Percentiles rank a stretch among this genome's conserved stretches.
phyloP scores from a whole-genome alignment of 2,113 vertebrate genomes.

The Chloropsis hardwickii region DNA sequence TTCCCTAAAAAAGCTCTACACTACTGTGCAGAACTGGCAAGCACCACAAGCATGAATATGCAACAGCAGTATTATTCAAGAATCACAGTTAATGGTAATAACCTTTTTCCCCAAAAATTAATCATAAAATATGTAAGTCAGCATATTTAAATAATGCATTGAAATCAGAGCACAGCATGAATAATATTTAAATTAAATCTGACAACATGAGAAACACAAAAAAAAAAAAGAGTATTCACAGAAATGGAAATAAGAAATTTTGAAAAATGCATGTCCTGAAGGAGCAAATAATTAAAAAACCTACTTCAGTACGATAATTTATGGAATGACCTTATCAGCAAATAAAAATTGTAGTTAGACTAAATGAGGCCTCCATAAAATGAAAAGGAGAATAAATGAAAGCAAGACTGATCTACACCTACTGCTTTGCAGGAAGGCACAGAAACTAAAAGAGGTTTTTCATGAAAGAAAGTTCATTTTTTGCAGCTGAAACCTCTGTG shows the following conservation, averaged over 20 bases:
- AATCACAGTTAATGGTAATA: slow-evolving; percentile 32
- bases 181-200: slow-evolving; percentile 52
- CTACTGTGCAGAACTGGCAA: not conserved
- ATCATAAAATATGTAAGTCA: slow-evolving; percentile 52
- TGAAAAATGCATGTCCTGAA: slow-evolving; percentile 36
- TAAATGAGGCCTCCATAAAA: slow-evolving; percentile 25
- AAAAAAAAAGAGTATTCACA: not conserved
- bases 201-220: not conserved
- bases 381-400: not conserved
- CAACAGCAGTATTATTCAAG: slow-evolving; percentile 9
- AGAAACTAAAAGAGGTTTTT: not conserved
- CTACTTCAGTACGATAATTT: not conserved
- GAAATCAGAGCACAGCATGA: slow-evolving; percentile 42
- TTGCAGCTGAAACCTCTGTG: not conserved
- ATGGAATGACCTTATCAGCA: slow-evolving; percentile 21
- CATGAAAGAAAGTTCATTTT: not conserved
- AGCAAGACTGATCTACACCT: not conserved
- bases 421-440: not conserved
- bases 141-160: slow-evolving; percentile 53
- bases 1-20: not conserved
- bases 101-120: not conserved
- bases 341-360: slow-evolving; percentile 5
- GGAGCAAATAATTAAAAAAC: slow-evolving; percentile 32
- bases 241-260: slow-evolving; percentile 18
- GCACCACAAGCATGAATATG: not conserved